A percentile compares a stretch with the other conserved stretches of the same genome.
Conservation (phyloP, 1,140 invertebrate genomes). For the Tigriopus japonicus region DNA sequence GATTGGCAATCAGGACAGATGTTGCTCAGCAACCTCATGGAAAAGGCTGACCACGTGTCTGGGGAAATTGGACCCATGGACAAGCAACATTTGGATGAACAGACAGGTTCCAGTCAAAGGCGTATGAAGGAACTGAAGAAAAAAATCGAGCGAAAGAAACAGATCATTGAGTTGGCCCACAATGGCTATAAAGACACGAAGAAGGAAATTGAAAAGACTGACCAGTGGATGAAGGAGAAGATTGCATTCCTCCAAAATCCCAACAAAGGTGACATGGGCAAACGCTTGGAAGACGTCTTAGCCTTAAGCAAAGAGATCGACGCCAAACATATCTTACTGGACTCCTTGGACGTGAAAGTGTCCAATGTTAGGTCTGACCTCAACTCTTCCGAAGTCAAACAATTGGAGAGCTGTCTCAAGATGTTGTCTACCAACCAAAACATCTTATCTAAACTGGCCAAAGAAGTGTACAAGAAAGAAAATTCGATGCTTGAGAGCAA, state of each 20-base stretch:
- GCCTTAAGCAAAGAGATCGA: slow-evolving; percentile 60
- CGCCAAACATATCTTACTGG: slow-evolving; percentile 55
- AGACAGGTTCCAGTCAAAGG: slow-evolving; percentile 59
- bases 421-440: slow-evolving; percentile 23
- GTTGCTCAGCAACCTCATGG: too few relatives aligned
- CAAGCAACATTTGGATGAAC: slow-evolving; percentile 73
- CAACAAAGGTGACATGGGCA: slow-evolving; percentile 39
- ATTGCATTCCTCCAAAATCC: slow-evolving; percentile 39
- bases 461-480: slow-evolving; percentile 46
- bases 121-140: slow-evolving; percentile 61
- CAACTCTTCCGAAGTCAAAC: slow-evolving; percentile 50
- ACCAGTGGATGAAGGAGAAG: slow-evolving; percentile 22
- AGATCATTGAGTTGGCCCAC: slow-evolving; percentile 32
- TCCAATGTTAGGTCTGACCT: slow-evolving; percentile 61
- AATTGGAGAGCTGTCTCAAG: slow-evolving; percentile 45
- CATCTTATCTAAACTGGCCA: slow-evolving; percentile 21
- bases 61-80: slow-evolving; percentile 44
- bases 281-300: slow-evolving; percentile 39
- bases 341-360: slow-evolving; percentile 58
- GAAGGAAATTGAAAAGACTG: slow-evolving; percentile 20
- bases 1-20: too few relatives aligned
- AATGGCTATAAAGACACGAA: slow-evolving; percentile 41
- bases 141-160: slow-evolving; percentile 50
- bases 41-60: too few relatives aligned
- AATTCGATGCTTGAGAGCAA: slow-evolving; percentile 41